Evolutionary conservation across 2,888 invertebrate species (phyloP).

Genomic region (Troilus luridus): DNA sequence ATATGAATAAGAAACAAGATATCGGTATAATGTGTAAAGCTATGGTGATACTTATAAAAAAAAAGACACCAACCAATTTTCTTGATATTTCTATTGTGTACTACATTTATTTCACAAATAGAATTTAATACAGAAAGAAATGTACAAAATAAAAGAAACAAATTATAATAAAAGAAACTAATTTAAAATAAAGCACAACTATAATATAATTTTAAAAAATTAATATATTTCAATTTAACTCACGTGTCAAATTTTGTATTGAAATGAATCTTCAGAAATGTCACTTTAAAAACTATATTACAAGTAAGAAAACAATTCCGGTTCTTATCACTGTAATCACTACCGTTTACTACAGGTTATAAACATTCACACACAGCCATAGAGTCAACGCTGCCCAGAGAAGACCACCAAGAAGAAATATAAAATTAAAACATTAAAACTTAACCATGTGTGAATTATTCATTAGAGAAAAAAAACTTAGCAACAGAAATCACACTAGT

Average conservation of each 20-base stretch:
- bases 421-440: neutral
- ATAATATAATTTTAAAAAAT: neutral
- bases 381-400: neutral
- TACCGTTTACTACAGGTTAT: neutral
- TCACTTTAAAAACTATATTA: neutral
- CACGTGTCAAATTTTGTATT: neutral
- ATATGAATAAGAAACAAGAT: neutral
- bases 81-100: neutral
- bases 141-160: too few relatives aligned
- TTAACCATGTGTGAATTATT: neutral
- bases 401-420: neutral
- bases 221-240: neutral
- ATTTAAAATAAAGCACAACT: neutral
- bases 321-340: conserved; percentile 41
- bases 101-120: neutral
- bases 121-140: neutral
- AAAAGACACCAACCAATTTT: neutral
- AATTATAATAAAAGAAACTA: too few relatives aligned
- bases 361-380: neutral
- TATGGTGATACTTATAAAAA: neutral
- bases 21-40: neutral
- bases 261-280: neutral
- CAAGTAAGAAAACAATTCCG: neutral
- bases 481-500: too few relatives aligned
- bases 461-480: too few relatives aligned